Conservation (phyloP, 2,888 invertebrate species). For the Euspilapteryx auroguttella region DNA sequence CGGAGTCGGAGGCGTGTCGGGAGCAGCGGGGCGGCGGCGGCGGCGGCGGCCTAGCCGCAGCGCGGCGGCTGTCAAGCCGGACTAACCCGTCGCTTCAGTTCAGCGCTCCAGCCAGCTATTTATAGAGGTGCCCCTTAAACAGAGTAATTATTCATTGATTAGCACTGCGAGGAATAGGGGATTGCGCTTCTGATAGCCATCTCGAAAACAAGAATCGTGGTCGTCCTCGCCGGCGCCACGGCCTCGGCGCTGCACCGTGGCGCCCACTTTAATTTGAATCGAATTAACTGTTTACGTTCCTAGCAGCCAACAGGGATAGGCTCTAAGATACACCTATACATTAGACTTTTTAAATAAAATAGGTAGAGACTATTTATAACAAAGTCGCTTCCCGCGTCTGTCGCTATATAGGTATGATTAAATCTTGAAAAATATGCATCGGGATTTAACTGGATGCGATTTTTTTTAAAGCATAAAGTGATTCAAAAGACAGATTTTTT, state of each 20-base stretch:
- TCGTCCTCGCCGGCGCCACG: conserved; percentile 22
- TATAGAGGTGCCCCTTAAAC: conserved; percentile 62
- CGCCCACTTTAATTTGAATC: conserved; percentile 3
- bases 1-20: conserved; percentile 41
- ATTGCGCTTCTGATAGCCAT: conserved; percentile 59
- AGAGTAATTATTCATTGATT: conserved; percentile 63
- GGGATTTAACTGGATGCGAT: too few relatives aligned
- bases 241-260: conserved; percentile 16
- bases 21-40: conserved; percentile 13
- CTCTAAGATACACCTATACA: too few relatives aligned
- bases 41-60: conserved; percentile 32
- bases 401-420: too few relatives aligned
- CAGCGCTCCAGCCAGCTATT: conserved; percentile 61
- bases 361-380: too few relatives aligned
- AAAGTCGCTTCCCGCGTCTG: too few relatives aligned
- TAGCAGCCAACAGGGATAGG: too few relatives aligned
- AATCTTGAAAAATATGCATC: too few relatives aligned
- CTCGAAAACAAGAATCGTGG: conserved; percentile 52
- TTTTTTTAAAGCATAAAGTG: too few relatives aligned
- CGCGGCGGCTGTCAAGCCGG: conserved; percentile 54
- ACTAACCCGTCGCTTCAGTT: conserved; percentile 61
- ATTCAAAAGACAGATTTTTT: too few relatives aligned
- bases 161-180: conserved; percentile 60
- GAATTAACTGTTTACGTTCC: background rate
- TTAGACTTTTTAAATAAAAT: too few relatives aligned